Conservation (phyloP, 2,113 vertebrate genomes). For the Gulo gulo region DNA sequence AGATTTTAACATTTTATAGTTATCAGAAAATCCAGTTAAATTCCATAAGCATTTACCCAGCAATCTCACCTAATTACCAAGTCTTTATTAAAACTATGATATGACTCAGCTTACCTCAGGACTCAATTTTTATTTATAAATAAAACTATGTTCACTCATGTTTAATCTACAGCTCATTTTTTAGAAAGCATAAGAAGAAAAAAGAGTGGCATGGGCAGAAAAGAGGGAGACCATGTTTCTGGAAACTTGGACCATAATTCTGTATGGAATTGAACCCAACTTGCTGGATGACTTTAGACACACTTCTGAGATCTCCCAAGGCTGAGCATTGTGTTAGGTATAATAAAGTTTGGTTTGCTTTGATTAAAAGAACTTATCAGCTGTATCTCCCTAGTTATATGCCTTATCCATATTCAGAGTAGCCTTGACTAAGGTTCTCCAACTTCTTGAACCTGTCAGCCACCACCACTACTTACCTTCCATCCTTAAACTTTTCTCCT, state of each 20-base stretch:
- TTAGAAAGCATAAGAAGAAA: neutral
- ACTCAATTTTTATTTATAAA: neutral
- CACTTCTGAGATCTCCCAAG: neutral
- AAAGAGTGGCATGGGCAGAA: neutral
- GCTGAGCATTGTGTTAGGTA: neutral
- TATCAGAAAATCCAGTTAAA: neutral
- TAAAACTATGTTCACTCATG: neutral
- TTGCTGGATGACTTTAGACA: neutral
- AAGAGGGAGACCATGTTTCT: neutral
- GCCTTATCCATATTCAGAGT: neutral
- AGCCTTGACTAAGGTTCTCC: neutral
- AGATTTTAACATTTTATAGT: neutral
- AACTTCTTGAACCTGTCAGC: neutral
- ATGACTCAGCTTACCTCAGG: neutral
- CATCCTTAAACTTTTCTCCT: neutral
- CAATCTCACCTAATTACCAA: neutral
- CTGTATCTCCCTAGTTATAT: neutral
- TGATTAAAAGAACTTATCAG: neutral
- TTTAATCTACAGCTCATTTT: neutral
- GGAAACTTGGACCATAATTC: neutral
- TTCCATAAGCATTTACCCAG: neutral
- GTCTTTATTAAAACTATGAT: neutral
- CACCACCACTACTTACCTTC: neutral
- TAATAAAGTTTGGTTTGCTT: neutral
- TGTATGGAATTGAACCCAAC: neutral